Conservation (phyloP, 2,113 vertebrate species). For the Platysternon megacephalum region DNA sequence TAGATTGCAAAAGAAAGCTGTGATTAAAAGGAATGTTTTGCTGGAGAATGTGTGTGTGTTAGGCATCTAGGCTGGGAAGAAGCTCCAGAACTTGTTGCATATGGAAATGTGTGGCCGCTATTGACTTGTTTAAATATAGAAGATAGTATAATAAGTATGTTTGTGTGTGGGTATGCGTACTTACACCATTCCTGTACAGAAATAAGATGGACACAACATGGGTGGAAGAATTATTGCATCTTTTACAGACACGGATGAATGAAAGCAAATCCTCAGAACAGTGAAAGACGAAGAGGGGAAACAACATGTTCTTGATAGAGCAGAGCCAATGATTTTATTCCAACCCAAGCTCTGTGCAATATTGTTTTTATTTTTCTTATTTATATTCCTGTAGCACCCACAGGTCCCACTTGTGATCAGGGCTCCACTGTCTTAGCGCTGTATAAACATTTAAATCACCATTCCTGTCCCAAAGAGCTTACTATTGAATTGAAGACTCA, state of each 20-base stretch:
- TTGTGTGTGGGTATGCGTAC: not conserved
- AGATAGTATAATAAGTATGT: not conserved
- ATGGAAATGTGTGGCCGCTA: not conserved
- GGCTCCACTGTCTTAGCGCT: not conserved
- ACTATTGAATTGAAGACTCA: not conserved
- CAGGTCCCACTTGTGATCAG: fast-evolving
- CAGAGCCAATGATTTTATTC: not conserved
- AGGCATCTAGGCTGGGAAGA: not conserved
- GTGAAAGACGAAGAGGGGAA: not conserved
- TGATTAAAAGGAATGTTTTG: not conserved
- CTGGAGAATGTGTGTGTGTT: not conserved
- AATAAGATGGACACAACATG: not conserved
- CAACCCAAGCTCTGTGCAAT: fast-evolving
- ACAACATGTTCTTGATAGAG: not conserved
- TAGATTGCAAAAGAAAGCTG: not conserved
- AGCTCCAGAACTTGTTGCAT: not conserved
- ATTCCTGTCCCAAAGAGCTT: not conserved
- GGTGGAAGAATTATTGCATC: not conserved
- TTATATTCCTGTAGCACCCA: not conserved
- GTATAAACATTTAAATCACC: not conserved
- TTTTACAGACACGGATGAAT: not conserved
- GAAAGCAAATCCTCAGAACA: not conserved
- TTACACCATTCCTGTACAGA: not conserved
- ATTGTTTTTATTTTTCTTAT: not conserved
- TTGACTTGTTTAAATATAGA: not conserved